phyloP scores from a whole-genome alignment of 2,888 invertebrate genomes.

The Epirrhoe tristata region DNA sequence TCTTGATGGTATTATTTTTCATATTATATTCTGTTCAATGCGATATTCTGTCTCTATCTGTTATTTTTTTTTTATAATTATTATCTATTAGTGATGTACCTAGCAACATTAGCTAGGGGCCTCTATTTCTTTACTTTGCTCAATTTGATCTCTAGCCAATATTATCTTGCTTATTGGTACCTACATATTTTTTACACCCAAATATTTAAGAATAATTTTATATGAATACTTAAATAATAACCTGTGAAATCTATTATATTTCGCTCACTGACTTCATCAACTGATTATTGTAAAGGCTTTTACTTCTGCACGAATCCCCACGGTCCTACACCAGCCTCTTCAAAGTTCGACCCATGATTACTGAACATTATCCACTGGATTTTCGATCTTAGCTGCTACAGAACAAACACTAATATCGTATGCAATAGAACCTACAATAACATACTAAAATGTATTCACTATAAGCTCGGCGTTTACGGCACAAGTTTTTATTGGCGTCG shows the following conservation, averaged over 20 bases:
- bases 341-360: constrained; percentile 10
- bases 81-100: too few relatives aligned
- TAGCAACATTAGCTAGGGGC: too few relatives aligned
- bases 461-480: constrained; percentile 67
- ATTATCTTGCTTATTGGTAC: too few relatives aligned
- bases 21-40: not conserved
- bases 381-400: constrained; percentile 11
- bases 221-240: not conserved
- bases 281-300: constrained; percentile 4
- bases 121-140: too few relatives aligned
- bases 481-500: constrained; percentile 79
- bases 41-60: not conserved
- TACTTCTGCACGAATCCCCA: constrained; percentile 7
- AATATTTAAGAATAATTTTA: not conserved
- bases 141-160: too few relatives aligned
- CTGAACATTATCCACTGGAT: constrained; percentile 3
- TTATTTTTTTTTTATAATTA: not conserved
- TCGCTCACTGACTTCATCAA: not conserved
- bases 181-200: not conserved
- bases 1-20: not conserved
- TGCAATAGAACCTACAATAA: constrained; percentile 12
- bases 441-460: constrained; percentile 42
- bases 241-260: not conserved
- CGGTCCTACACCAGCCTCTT: constrained; percentile 10
- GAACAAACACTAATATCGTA: constrained; percentile 14